Conservation (phyloP, 2,113 vertebrate species). For the Prietella phreatophila region DNA sequence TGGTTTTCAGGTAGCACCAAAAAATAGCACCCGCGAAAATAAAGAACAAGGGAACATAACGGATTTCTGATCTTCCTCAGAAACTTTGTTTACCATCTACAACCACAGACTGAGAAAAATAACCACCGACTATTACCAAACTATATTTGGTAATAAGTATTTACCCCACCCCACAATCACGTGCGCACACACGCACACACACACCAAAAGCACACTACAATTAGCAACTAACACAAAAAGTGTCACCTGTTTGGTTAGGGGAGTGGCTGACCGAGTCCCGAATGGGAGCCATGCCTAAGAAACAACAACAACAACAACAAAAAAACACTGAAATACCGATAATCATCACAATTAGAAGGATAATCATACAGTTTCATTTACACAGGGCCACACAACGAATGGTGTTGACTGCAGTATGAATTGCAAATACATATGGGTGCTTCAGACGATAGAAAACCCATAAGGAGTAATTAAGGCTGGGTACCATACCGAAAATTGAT, state of each 20-base stretch:
- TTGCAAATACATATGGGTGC: neutral
- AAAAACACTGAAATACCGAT: conserved; percentile 40
- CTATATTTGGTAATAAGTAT: neutral
- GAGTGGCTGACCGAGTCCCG: conserved; percentile 96
- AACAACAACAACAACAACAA: conserved; percentile 62
- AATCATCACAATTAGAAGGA: neutral
- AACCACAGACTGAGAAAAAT: neutral
- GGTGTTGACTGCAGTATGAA: neutral
- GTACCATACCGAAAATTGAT: neutral
- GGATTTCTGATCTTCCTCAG: neutral
- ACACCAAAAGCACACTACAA: neutral
- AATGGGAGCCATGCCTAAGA: conserved; percentile 92
- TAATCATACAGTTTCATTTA: neutral
- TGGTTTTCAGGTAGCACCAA: neutral
- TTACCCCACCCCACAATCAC: too few relatives aligned
- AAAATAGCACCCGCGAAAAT: neutral
- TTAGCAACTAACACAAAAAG: conserved; percentile 32
- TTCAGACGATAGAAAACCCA: neutral
- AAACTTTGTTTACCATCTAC: neutral
- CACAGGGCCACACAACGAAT: neutral
- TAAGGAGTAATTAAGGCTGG: neutral
- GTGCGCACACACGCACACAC: neutral
- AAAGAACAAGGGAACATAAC: neutral
- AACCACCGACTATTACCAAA: neutral
- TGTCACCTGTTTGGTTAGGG: conserved; percentile 93